Evolutionary conservation across 1,140 invertebrate species (phyloP).

Genomic region (Geopemphigus sp.): DNA sequence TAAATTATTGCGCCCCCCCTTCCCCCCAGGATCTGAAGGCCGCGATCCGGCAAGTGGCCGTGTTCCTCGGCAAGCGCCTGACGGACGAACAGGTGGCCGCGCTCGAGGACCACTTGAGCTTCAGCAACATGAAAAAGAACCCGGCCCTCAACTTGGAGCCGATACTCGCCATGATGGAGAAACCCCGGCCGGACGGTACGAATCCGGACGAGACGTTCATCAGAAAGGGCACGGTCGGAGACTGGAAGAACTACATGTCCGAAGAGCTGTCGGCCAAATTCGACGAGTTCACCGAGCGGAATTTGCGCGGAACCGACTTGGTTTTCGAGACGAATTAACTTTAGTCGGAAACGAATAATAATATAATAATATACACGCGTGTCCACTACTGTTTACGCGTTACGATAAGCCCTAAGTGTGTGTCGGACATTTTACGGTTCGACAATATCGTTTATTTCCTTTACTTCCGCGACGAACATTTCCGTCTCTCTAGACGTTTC

Average conservation of each 20-base stretch:
- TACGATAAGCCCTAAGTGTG: too few relatives aligned
- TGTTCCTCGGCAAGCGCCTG: slow-evolving; percentile 65
- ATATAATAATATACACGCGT: too few relatives aligned
- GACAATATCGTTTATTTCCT: too few relatives aligned
- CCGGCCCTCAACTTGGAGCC: slow-evolving; percentile 64
- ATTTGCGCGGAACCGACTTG: slow-evolving; percentile 65
- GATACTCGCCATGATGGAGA: slow-evolving; percentile 61
- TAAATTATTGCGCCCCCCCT: too few relatives aligned
- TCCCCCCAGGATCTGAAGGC: slow-evolving; percentile 54
- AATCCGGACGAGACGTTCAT: slow-evolving; percentile 67
- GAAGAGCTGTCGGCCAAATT: slow-evolving; percentile 67
- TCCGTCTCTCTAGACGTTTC: too few relatives aligned
- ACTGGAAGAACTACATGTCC: slow-evolving; percentile 80
- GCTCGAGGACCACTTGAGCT: slow-evolving; percentile 63
- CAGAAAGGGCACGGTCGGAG: slow-evolving; percentile 73
- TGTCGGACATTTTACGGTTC: too few relatives aligned
- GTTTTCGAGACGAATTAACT: slow-evolving; percentile 59
- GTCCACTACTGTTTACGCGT: too few relatives aligned
- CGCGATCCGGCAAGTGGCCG: slow-evolving; percentile 66
- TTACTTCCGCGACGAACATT: too few relatives aligned
- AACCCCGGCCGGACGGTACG: slow-evolving; percentile 56
- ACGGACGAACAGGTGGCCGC: slow-evolving; percentile 59
- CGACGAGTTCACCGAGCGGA: slow-evolving; percentile 69
- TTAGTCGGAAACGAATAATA: too few relatives aligned
- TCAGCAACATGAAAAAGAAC: slow-evolving; percentile 68